phyloP scores from a whole-genome alignment of 2,797 vertebrate species.

The Alauda arvensis region DNA sequence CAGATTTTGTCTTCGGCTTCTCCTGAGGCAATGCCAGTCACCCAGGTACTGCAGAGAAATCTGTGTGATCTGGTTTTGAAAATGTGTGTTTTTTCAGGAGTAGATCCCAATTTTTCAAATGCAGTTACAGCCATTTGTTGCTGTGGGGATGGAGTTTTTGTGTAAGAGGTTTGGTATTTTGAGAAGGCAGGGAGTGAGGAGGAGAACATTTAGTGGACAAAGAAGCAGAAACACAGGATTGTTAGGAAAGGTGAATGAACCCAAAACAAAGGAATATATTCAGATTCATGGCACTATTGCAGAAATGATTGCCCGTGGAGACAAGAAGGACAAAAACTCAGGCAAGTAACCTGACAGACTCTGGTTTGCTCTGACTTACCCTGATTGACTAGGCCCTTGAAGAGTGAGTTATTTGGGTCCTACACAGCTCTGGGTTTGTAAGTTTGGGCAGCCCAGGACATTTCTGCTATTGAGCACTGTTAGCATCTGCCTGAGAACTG shows the following conservation, averaged over 20 bases:
- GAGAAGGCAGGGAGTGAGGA: background rate
- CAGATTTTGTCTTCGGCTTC: background rate
- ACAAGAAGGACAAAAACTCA: background rate
- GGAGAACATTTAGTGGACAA: background rate
- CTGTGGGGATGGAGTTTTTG: background rate
- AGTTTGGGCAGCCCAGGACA: background rate
- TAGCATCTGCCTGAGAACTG: background rate
- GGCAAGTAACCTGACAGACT: background rate
- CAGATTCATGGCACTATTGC: background rate
- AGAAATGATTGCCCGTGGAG: background rate
- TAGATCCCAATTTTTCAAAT: background rate
- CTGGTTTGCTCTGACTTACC: background rate
- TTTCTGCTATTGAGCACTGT: background rate
- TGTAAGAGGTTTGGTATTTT: background rate
- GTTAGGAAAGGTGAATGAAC: background rate
- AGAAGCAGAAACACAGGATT: background rate
- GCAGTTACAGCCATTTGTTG: background rate
- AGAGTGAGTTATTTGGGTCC: background rate
- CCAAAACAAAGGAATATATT: background rate
- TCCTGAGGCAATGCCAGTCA: background rate
- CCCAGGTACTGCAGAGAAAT: background rate
- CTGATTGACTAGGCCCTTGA: background rate
- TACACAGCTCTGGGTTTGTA: background rate
- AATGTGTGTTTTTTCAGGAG: background rate
- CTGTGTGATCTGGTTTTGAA: background rate